Conservation (phyloP, 2,797 vertebrate genomes). For the Poecilia gillii region DNA sequence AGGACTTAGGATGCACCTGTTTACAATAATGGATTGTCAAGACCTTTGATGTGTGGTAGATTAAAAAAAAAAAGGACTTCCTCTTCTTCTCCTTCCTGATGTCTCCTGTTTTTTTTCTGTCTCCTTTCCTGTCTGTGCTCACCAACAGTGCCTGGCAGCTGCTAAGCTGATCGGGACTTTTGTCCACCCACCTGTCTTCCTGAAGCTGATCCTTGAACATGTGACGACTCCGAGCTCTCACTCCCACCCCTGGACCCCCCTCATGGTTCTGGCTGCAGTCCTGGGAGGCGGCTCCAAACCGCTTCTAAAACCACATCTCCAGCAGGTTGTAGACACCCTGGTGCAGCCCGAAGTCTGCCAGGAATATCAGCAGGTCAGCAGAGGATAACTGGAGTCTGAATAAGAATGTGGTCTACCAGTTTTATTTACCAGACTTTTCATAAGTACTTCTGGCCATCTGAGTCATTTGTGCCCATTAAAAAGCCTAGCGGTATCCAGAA, state of each 20-base stretch:
- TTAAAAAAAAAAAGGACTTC: slow-evolving; percentile 36
- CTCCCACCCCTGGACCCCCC: slow-evolving; percentile 79
- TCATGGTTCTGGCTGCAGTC: slow-evolving; percentile 87
- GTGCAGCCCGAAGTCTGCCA: slow-evolving; percentile 83
- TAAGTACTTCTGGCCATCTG: slow-evolving; percentile 21
- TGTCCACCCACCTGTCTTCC: slow-evolving; percentile 86
- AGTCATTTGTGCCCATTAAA: slow-evolving; percentile 13
- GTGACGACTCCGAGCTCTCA: slow-evolving; percentile 76
- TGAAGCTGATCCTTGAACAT: slow-evolving; percentile 85
- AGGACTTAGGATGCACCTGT: slow-evolving; percentile 69
- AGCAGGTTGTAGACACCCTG: slow-evolving; percentile 75
- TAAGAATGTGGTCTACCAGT: slow-evolving; percentile 33
- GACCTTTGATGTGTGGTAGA: slow-evolving; percentile 45
- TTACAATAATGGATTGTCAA: slow-evolving; percentile 26
- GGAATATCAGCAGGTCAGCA: slow-evolving; percentile 87
- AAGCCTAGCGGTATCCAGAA: slow-evolving; percentile 8
- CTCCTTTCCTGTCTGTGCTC: slow-evolving; percentile 26
- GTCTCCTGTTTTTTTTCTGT: slow-evolving; percentile 5
- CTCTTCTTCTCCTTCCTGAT: slow-evolving; percentile 16
- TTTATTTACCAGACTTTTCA: slow-evolving; percentile 41
- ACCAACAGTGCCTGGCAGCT: slow-evolving; percentile 82
- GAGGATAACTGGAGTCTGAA: slow-evolving; percentile 22
- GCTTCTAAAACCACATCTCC: slow-evolving; percentile 83
- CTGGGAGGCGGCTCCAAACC: slow-evolving; percentile 84
- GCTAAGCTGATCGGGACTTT: slow-evolving; percentile 90